Evolutionary conservation across 2,113 vertebrate genomes (phyloP), one percentile per base, ranked within the genome.

Genomic region (Neolamprologus fasciatus): DNA sequence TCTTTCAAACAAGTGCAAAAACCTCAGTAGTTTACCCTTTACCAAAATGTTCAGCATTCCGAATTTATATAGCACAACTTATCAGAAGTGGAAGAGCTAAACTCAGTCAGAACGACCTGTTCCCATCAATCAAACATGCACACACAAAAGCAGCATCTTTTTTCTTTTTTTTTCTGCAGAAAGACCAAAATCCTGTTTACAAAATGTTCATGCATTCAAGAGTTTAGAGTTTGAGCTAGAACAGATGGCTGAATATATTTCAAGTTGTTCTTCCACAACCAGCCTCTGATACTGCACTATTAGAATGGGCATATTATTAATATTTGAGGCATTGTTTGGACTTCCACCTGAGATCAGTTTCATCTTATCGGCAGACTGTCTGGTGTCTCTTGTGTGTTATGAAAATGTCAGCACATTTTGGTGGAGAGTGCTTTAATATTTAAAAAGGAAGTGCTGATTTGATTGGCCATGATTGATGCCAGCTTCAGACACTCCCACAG

Each of bases 391-490:
- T 82, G 26, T 88, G 23, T 13, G 9, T 81, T 85, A 21, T 73
- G 54, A 61, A 82, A 87, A 82, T 82, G 81, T 90, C 85, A 88
- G 84, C 81, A 89, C 54, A 73, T 40, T 82, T 79, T 79, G 53
- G 31, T 33, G 19, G 23, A 19, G 37, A 82, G 61, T 28, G 53
- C 81, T 90, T 19, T 61, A 42, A 68, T 73, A 89, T 85, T 63
- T 80, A 58, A 87, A 58, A 57, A 45, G 16, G 33, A 33, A 81
- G 76, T 53, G 35, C 37, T 89, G 85, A 91, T 86, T 87, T 86
- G 53, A 85, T 90, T 86, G 54, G 66, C n/a, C 7, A 0, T 86
- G 82, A 90, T 85, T 86, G 85, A 80, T 92, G 81, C 78, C 61
- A 83, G 57, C 51, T 23, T 28, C 40, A 57, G 28, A 87, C 50